Conservation (phyloP, 2,113 vertebrate species). For the Xiphorhynchus elegans region DNA sequence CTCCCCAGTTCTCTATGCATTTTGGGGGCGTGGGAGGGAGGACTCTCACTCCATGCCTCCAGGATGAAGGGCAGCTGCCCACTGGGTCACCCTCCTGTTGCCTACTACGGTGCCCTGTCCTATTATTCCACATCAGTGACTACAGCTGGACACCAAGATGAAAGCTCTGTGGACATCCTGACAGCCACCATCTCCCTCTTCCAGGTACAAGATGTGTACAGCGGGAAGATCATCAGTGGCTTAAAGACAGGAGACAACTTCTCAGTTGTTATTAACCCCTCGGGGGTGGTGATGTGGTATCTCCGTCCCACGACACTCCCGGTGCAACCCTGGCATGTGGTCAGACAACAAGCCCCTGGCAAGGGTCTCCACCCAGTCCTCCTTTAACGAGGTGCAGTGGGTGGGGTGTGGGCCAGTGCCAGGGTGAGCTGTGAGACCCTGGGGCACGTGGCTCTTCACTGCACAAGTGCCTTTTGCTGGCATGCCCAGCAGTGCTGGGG, state of each 20-base stretch:
- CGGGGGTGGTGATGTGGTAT: slow-evolving; percentile 94
- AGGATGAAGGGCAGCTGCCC: not conserved
- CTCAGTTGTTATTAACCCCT: slow-evolving; percentile 86
- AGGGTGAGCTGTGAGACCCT: not conserved
- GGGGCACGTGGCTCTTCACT: not conserved
- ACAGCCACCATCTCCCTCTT: not conserved
- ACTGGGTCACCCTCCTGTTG: not conserved
- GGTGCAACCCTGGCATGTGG: not conserved
- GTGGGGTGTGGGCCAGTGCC: not conserved
- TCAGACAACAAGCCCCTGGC: rapidly evolving
- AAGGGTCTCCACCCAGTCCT: not conserved
- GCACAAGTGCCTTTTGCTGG: not conserved
- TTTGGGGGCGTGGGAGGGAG: not conserved
- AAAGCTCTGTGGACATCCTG: not conserved
- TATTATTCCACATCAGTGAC: not conserved
- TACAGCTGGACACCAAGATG: not conserved
- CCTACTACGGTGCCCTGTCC: not conserved
- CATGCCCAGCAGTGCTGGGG: not conserved
- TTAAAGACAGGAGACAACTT: slow-evolving; percentile 79
- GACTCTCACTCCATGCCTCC: not conserved
- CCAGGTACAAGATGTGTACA: slow-evolving; percentile 81
- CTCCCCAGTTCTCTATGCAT: not conserved
- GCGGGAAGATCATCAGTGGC: not conserved
- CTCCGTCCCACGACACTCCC: slow-evolving; percentile 67
- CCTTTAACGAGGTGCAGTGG: not conserved